Base-by-base conservation (phyloP, 2,888 invertebrate species). In the Synergus umbraculus region DNA sequence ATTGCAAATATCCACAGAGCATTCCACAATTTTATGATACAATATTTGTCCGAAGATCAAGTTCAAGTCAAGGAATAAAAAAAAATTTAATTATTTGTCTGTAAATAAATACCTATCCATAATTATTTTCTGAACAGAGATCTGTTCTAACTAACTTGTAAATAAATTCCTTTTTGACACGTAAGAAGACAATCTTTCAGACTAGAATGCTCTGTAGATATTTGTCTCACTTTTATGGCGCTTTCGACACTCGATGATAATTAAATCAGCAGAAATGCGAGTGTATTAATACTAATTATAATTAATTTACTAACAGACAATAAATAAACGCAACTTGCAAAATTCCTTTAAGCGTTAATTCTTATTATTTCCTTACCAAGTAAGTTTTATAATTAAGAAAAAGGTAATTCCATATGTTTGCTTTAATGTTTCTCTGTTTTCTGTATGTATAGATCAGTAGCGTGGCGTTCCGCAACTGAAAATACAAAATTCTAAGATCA, bases 381-480 rank as follows among this genome's bases (percentile, higher is more conserved):
- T 83, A 85, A 83, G 81, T 85, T 73, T 69, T 84, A 81, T 66
- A 83, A 84, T 84, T 82, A 83, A 86, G 84, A 82, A 83, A 88
- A 84, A 83, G 78, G 77, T 84, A 84, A 86, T 83, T 65, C 83
- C 81, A 86, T 82, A 82, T 80, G 80, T 84, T 86, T 49, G 86
- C 65, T 79, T 80, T 83, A 79, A 81, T 76, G 79, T 79, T 79
- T 82, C 76, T 13, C 66, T 73, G 54, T 73, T 49, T 49, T 73
- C 15, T 73, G 73, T 81, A 67, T 77, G 83, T 83, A 82, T 79
- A 84, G 82, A 83, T 85, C 82, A 81, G 83, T 84, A 83, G 83
- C 79, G 79, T 82, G 86, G 84, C 86, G 86, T 86, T 83, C 84
- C 85, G 79, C 76, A 81, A 83, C 84, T 86, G 83, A 83, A 88